Evolutionary conservation across 2,888 invertebrate species (phyloP).

Genomic region (Pharmacophagus antenor): DNA sequence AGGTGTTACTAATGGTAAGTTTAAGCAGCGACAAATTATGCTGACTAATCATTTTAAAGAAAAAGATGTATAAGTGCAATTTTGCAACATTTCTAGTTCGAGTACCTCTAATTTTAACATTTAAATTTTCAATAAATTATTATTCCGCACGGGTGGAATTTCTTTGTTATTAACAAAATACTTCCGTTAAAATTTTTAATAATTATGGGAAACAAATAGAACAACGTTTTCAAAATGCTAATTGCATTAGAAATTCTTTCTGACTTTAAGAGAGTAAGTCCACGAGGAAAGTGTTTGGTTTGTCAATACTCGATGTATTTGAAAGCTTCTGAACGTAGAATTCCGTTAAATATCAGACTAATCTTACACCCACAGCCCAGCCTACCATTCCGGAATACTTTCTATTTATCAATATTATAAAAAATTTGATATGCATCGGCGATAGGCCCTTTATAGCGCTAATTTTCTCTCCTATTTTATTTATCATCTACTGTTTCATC

Average conservation of each 20-base stretch:
- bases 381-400: constrained; percentile 15
- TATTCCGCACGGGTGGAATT: too few relatives aligned
- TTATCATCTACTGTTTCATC: constrained; percentile 1
- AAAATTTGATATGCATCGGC: constrained; percentile 9
- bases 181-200: not conserved
- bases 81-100: too few relatives aligned
- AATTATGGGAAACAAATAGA: not conserved
- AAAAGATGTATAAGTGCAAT: too few relatives aligned
- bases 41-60: too few relatives aligned
- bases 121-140: too few relatives aligned
- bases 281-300: constrained; percentile 8
- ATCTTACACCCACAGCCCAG: constrained; percentile 14
- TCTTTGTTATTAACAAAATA: too few relatives aligned
- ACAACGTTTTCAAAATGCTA: not conserved
- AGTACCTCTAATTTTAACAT: too few relatives aligned
- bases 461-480: not conserved
- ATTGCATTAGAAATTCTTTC: constrained; percentile 6
- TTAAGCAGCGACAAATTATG: too few relatives aligned
- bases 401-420: constrained; percentile 16
- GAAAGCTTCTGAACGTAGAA: constrained; percentile 8
- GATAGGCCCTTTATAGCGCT: constrained; percentile 9
- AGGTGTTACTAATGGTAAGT: too few relatives aligned
- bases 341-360: constrained; percentile 21
- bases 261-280: not conserved
- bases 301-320: constrained; percentile 23